These are phyloP conservation scores for Orchesella flavescens DNA, from an alignment of 2,888 invertebrate species.

Conservation along the genomic window DNA sequence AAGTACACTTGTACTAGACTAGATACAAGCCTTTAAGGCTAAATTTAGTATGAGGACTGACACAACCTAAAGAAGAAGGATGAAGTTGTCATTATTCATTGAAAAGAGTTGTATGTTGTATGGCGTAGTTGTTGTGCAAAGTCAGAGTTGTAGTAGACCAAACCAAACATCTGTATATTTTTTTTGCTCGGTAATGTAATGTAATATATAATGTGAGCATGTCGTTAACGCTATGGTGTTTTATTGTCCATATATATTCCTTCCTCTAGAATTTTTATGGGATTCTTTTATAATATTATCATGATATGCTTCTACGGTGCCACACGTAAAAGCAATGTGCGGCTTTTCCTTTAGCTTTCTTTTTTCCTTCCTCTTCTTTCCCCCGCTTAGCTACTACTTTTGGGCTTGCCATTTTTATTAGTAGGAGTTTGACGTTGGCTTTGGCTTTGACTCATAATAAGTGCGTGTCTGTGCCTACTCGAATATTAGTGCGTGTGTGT, in stretches of 20 bases:
- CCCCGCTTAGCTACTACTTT: no score
- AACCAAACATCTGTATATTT: no score
- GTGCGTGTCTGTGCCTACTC: constrained; percentile 39
- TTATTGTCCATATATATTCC: constrained; percentile 63
- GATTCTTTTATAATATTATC: constrained; percentile 52
- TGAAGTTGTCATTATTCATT: constrained; percentile 63
- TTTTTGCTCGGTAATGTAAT: no score
- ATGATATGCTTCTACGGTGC: neutral
- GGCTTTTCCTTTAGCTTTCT: constrained; percentile 2
- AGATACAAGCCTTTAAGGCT: no score
- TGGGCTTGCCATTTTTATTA: constrained; percentile 55
- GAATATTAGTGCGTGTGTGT: constrained; percentile 33
- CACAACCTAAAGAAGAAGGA: constrained; percentile 44
- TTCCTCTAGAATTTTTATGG: constrained; percentile 57
- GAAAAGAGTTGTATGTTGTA: constrained; percentile 45
- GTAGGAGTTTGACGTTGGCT: constrained; percentile 22
- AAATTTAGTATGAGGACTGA: constrained; percentile 34
- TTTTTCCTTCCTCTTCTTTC: constrained; percentile 16
- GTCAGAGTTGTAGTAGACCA: no score
- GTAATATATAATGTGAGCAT: no score
- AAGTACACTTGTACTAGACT: no score
- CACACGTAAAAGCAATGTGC: no score
- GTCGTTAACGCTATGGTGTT: constrained; percentile 51
- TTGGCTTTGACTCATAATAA: constrained; percentile 27
- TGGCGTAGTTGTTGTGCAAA: no score